These are phyloP conservation scores for Psittacula cyanocephala DNA, from an alignment of 2,113 vertebrate genomes.

Conservation along the genomic window DNA sequence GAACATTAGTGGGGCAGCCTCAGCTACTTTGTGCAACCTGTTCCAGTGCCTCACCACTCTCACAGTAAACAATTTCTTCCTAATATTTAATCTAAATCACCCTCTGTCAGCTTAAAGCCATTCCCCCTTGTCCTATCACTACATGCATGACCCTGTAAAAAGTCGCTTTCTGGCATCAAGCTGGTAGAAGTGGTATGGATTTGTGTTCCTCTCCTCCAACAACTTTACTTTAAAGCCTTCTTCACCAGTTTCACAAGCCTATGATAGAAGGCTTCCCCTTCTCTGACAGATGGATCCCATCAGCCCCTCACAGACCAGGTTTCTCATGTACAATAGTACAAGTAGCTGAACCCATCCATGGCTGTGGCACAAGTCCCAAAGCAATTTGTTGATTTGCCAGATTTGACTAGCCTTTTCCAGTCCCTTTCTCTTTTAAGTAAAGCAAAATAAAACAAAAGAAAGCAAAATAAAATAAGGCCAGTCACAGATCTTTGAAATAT, in stretches of 20 bases:
- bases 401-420: background rate
- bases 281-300: background rate
- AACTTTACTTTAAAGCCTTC: background rate
- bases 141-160: background rate
- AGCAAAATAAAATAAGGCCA: background rate
- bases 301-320: background rate
- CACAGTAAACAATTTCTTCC: background rate
- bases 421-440: background rate
- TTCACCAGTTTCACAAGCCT: background rate
- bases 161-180: background rate
- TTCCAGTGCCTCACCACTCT: background rate
- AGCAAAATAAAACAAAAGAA: background rate
- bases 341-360: background rate
- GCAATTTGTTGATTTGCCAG: background rate
- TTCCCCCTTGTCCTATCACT: background rate
- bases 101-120: background rate
- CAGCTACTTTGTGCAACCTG: background rate
- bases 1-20: background rate
- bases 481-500: background rate
- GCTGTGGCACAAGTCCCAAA: background rate
- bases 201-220: background rate
- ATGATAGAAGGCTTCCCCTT: background rate
- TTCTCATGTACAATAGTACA: background rate
- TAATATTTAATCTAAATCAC: background rate
- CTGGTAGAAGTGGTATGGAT: background rate